Conservation (phyloP, 2,113 vertebrate genomes). For the Xyliphius kryptos region DNA sequence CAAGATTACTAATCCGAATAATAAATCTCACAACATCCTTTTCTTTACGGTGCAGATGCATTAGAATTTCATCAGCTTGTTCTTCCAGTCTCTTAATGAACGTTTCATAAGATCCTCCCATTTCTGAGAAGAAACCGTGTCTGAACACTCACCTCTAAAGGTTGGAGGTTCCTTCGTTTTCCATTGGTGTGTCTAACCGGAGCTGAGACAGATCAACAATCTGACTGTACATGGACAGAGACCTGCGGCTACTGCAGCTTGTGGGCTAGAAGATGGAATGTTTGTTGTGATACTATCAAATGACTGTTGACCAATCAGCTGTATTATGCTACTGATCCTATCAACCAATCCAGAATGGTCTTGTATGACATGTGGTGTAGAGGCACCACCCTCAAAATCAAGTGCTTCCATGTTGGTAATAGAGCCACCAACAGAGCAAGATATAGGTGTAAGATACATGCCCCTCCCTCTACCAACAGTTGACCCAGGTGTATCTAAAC, state of each 20-base stretch:
- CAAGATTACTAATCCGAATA: background rate
- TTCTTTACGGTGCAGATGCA: constrained; percentile 6
- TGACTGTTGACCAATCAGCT: background rate
- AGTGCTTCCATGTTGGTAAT: background rate
- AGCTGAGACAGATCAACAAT: background rate
- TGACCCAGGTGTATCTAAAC: background rate
- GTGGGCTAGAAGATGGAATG: background rate
- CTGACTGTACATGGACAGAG: background rate
- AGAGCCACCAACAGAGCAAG: background rate
- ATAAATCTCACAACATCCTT: constrained; percentile 23
- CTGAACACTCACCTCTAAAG: background rate
- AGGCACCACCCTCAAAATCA: background rate
- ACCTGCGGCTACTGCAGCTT: background rate
- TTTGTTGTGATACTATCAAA: background rate
- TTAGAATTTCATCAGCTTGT: constrained; percentile 14
- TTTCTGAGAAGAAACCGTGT: background rate
- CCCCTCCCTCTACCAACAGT: background rate
- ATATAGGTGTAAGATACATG: background rate
- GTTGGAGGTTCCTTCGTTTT: background rate
- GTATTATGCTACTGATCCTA: background rate
- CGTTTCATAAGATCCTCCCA: constrained; percentile 16
- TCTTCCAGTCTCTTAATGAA: constrained; percentile 11
- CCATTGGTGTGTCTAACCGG: background rate
- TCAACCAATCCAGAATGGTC: too few species aligned
- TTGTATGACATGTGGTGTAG: too few species aligned